Base-by-base conservation (phyloP, 1,140 invertebrate species). In the Danaus plexippus region DNA sequence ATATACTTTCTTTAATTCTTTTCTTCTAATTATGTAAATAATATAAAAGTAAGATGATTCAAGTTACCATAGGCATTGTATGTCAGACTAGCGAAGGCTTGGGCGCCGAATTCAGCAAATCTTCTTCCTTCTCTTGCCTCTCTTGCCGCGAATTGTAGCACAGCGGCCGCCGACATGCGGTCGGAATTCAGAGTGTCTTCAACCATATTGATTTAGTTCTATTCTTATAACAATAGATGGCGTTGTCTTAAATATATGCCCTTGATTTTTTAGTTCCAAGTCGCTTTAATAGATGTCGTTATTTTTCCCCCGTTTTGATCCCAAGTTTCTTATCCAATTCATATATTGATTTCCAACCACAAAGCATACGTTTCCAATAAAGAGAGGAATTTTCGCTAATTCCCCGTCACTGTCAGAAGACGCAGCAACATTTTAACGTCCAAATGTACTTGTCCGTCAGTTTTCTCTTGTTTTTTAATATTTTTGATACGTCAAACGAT, bases 11-110 rank as follows among this genome's bases (percentile, higher is more conserved):
- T 32, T 32, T 6, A 32, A 32, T 15, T 3, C 15, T 1, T 3
- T 6, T 32, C 22, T 32, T 32, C 22, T 4, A 32, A 32, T 32
- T 32, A 32, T 32, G 7, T 32, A 32, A 32, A 4, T 32, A 32
- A 32, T 32, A 32, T 32, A 32, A 32, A 32, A 7, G 7, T 7
- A 32, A 32, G 22, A 32, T 18, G 42, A 10, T 22, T 15, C 9
- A 59, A 53, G 18, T 65, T 84, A 86, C 80, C 80, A 55, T 85
- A 82, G 52, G 73, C 66, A 64, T 83, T 85, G 40, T 80, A 85
- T 10, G 75, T 77, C 66, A 86, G 75, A 69, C 72, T 78, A 0
- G 83, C 77, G 41, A 80, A 82, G 2, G 81, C 81, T 15, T 85
- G 81, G 2, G 83, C 81, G 0, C 80, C 80, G 13, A 86, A 86